phyloP scores from a whole-genome alignment of 2,113 vertebrate genomes.

The Catharus bicknelli region DNA sequence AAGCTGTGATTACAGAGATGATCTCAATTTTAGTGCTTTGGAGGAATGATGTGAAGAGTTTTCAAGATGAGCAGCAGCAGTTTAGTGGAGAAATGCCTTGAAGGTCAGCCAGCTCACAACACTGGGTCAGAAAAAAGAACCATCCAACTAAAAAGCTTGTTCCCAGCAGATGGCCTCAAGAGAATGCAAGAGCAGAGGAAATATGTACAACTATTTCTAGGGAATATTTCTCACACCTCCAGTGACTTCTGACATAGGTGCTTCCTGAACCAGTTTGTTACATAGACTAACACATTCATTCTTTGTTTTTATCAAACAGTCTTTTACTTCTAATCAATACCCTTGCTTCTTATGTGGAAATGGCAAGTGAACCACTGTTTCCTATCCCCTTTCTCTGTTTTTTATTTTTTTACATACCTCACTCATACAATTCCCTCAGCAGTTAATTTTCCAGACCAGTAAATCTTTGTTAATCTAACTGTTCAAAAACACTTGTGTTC shows the following conservation, averaged over 20 bases:
- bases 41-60: background rate
- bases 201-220: background rate
- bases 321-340: background rate
- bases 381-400: background rate
- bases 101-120: background rate
- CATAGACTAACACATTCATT: background rate
- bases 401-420: background rate
- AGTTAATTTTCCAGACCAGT: background rate
- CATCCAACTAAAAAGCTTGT: background rate
- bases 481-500: background rate
- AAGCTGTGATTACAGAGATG: background rate
- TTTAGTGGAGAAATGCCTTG: background rate
- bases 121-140: background rate
- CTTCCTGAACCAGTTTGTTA: background rate
- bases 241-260: background rate
- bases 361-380: background rate
- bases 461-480: background rate
- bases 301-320: background rate
- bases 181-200: background rate
- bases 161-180: background rate
- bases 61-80: background rate
- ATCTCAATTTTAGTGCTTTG: background rate
- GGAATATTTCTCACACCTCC: background rate
- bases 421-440: background rate
- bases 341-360: background rate